Base-by-base conservation (phyloP, 1,140 invertebrate genomes). In the Conus ventricosus region DNA sequence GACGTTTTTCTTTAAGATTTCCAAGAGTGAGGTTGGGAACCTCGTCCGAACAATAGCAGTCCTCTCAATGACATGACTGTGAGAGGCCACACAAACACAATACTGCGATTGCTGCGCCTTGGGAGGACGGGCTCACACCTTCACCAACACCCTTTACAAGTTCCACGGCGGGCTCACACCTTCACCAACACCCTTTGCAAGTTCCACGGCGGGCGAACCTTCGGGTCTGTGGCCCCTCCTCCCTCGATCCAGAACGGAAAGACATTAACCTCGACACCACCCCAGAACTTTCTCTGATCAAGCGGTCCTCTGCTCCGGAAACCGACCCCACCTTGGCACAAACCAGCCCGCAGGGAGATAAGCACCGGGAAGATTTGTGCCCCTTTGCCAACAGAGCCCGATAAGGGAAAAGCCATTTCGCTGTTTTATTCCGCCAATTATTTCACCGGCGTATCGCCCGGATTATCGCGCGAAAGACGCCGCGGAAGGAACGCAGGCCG, bases 351-450 rank as follows among this genome's bases (percentile, higher is more conserved):
- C 11, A n/a, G 67, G 67, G 67, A 71, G 67, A 71, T 71, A 71
- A 71, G 67, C 67, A 71, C 67, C 67, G 23, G 67, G 67, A 71
- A 71, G 67, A 71, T 71, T 71, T 71, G 67, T 71, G 67, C 67
- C 67, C 67, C 67, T 23, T 71, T 23, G 67, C 67, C 6, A 71
- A 71, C 17, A n/a, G 67, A 8, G 15, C 13, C 11, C 67, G 67
- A 71, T 71, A 71, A 71, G 23, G 67, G 20, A 71, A 71, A 71
- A 71, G 67, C 67, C 67, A 71, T 71, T 71, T 23, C 67, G 67
- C 67, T 71, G 67, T 71, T 71, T 71, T 71, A 71, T 71, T 71
- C 20, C 17, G 11, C 67, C 67, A 71, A 71, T 71, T 71, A 71
- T 71, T 71, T 71, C 67, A 71, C 11, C 67, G 67, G 67, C 67